phyloP scores from a whole-genome alignment of 2,888 invertebrate genomes.

The Balanococcus diminutus region DNA sequence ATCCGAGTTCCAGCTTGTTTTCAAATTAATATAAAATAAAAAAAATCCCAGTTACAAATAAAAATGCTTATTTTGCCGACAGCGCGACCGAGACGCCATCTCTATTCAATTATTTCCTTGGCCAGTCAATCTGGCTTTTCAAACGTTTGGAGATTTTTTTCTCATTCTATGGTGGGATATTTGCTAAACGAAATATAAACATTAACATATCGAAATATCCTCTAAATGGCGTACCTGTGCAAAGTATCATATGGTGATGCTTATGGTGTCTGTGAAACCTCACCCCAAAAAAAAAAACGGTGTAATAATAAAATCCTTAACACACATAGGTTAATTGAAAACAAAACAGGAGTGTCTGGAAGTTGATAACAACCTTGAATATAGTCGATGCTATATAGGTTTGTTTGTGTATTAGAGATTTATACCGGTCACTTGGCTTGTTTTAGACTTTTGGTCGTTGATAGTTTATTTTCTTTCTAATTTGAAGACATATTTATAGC shows the following conservation, averaged over 20 bases:
- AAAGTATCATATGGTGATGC: not conserved
- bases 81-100: not conserved
- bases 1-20: slow-evolving; percentile 43
- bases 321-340: slow-evolving; percentile 35
- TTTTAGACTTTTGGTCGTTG: slow-evolving; percentile 24
- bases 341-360: slow-evolving; percentile 39
- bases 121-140: not conserved
- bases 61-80: not conserved
- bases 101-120: not conserved
- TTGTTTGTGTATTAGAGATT: not conserved
- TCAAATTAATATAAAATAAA: slow-evolving; percentile 46
- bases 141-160: not conserved
- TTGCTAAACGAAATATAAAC: not conserved
- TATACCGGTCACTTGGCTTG: slow-evolving; percentile 30
- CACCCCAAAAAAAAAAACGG: not conserved
- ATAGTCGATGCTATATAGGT: not conserved
- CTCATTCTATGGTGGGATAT: not conserved
- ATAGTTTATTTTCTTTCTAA: slow-evolving; percentile 38
- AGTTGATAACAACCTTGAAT: slow-evolving; percentile 37
- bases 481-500: slow-evolving; percentile 41
- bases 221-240: not conserved
- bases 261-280: not conserved
- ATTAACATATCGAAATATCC: not conserved
- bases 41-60: slow-evolving; percentile 8
- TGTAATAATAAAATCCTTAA: slow-evolving; percentile 35